Base-by-base conservation (phyloP, 2,113 vertebrate species). In the Pyxicephalus adspersus region DNA sequence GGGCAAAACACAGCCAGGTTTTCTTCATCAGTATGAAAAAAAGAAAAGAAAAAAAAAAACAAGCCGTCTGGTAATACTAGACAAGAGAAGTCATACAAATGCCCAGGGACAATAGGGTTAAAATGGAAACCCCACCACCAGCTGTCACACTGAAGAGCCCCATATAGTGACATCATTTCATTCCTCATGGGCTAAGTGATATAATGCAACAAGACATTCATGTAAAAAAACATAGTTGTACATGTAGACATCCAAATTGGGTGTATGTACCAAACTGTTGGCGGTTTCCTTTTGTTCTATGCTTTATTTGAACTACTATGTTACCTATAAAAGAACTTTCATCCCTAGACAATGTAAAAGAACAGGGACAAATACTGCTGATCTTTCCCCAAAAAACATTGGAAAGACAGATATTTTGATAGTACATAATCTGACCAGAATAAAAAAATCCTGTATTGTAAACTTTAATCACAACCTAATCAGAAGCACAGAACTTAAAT, bases 121-220 rank as follows among this genome's bases (percentile, higher is more conserved):
- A 63, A 13, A 3, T 11, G 20, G 25, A 61, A 23, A 20, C 57
- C 38, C 66, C 58, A 22, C 66, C 58, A 22, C 57, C 67, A 72
- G 78, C 78, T 80, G 78, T 80, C 66, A 63, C 29, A 45, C 20
- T 52, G 38, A 22, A 7, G n/a, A 80, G 57, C 50, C 17, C 20
- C 45, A 71, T 61, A 52, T 26, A 61, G 55, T 80, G 78, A 80
- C 78, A 72, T 80, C 38, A 72, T 80, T 80, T 71, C 66, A 80
- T 72, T 72, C 38, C 78, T 63, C 29, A 28, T 31, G 67, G 64
- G 16, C 29, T 64, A 55, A 34, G 64, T 54, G 60, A 71, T 25
- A 60, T 29, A 15, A 70, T 22, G 34, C 55, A 54, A 17, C 57
- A 15, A 80, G 66, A 13, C 55, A 54, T n/a, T 38, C 4, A 28